A percentile compares a stretch with the other conserved stretches of the same genome.
phyloP scores from a whole-genome alignment of 2,113 vertebrate genomes.

The Argyrosomus japonicus region DNA sequence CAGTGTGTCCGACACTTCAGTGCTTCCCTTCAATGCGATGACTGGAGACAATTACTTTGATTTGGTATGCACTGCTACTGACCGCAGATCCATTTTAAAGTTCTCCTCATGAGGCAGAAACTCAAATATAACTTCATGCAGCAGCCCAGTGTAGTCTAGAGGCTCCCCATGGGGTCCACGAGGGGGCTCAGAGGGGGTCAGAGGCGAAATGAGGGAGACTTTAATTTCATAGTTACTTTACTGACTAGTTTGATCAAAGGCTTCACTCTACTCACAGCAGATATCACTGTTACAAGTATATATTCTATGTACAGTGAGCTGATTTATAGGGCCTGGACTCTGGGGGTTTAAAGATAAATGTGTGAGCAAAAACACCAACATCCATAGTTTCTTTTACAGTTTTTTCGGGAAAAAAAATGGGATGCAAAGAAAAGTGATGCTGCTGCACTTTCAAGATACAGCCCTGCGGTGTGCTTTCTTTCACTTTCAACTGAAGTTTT shows the following conservation, averaged over 20 bases:
- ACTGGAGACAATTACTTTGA: slow-evolving; percentile 48
- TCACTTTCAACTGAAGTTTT: background rate
- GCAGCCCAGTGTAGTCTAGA: background rate
- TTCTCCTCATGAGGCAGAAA: slow-evolving; percentile 33
- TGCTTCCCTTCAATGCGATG: slow-evolving; percentile 3
- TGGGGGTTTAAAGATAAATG: background rate
- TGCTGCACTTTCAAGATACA: background rate
- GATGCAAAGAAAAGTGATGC: background rate
- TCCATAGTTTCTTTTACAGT: background rate
- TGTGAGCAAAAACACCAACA: background rate
- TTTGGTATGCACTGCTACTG: slow-evolving; percentile 51
- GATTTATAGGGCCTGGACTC: background rate
- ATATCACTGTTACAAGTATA: background rate
- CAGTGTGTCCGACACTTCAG: slow-evolving; percentile 9
- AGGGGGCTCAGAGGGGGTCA: background rate
- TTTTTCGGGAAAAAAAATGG: background rate
- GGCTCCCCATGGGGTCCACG: background rate
- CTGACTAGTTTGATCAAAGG: slow-evolving; percentile 36
- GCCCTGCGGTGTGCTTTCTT: slow-evolving; percentile 3
- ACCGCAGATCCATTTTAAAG: slow-evolving; percentile 34
- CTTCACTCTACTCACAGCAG: background rate
- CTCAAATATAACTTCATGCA: background rate
- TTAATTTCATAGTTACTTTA: slow-evolving; percentile 61
- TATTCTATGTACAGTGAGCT: background rate
- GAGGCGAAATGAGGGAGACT: background rate